Percentiles rank a stretch among this genome's conserved stretches.
phyloP scores from a whole-genome alignment of 2,113 vertebrate species.

The Brachypteracias leptosomus region DNA sequence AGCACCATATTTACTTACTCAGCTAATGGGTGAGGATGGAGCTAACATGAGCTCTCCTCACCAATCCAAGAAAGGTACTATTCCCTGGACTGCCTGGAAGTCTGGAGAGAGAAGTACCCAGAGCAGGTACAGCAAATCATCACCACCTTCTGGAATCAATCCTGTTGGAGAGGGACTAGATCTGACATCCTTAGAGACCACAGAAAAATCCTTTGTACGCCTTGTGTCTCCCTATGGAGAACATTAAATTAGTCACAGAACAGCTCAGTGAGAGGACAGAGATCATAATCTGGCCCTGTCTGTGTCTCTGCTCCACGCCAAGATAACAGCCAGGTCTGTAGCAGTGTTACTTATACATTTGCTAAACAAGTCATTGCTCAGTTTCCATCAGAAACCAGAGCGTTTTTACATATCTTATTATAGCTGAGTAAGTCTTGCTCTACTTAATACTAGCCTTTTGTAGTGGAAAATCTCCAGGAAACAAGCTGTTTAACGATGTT shows the following conservation, averaged over 20 bases:
- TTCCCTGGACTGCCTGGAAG: not conserved
- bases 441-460: conserved; percentile 43
- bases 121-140: not conserved
- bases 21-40: not conserved
- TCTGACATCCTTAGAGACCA: not conserved
- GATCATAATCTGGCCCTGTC: conserved; percentile 16
- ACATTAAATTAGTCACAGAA: conserved; percentile 4
- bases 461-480: conserved; percentile 64
- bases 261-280: conserved; percentile 3
- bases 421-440: conserved; percentile 40
- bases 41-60: not conserved
- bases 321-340: not conserved
- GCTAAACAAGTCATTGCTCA: conserved; percentile 49
- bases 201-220: not conserved
- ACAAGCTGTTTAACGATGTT: conserved; percentile 40
- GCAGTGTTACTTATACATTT: conserved; percentile 39
- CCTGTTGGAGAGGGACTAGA: not conserved
- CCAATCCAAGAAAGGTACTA: not conserved
- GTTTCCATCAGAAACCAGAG: conserved; percentile 49
- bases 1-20: not conserved
- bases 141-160: not conserved
- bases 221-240: not conserved
- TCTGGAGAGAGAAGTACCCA: not conserved
- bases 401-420: conserved; percentile 58
- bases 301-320: not conserved